Evolutionary conservation across 1,140 invertebrate genomes (phyloP), one percentile per base, ranked within the genome.

Genomic region (Archivesica marissinica): DNA sequence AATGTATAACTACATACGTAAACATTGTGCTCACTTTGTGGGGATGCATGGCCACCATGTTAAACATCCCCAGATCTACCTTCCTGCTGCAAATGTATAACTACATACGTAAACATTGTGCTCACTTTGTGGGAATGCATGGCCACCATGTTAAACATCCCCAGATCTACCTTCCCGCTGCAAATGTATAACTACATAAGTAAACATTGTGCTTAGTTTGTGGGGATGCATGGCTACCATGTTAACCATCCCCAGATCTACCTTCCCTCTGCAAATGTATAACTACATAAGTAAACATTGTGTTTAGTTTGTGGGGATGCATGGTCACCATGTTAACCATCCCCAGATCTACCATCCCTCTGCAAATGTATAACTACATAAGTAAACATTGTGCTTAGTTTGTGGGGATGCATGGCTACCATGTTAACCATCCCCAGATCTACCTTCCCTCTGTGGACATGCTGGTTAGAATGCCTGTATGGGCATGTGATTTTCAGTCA

Each of bases 61-160:
- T 85, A 85, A 68, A 74, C 82, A 33, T 85, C 59, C 61, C 82
- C 82, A 11, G 30, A 64, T 7, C 77, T 38, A 52, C 82, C 81
- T 50, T 72, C 64, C 38, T 41, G 52, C 81, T 84, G 59, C 20
- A 64, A 68, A 78, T 25, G 41, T 25, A 52, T n/a, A n/a, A n/a
- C n/a, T n/a, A n/a, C 82, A 74, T 52, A 64, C 52, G 61, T 39
- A 85, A 25, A 78, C 23, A 33, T 85, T 74, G 47, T 52, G 11
- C 13, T 68, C 50, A 52, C 74, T 76, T 28, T 77, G 82, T 11
- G 82, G 82, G 54, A 74, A 85, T 7, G 25, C 47, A 41, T 33
- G 64, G n/a, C n/a, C n/a, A 13, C 82, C 82, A 11, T 39, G 35
- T 35, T 85, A 85, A 68, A 74, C 82, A 33, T 85, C 59, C 61